Evolutionary conservation across 2,113 vertebrate genomes (phyloP).

Genomic region (Trogon surrucura): DNA sequence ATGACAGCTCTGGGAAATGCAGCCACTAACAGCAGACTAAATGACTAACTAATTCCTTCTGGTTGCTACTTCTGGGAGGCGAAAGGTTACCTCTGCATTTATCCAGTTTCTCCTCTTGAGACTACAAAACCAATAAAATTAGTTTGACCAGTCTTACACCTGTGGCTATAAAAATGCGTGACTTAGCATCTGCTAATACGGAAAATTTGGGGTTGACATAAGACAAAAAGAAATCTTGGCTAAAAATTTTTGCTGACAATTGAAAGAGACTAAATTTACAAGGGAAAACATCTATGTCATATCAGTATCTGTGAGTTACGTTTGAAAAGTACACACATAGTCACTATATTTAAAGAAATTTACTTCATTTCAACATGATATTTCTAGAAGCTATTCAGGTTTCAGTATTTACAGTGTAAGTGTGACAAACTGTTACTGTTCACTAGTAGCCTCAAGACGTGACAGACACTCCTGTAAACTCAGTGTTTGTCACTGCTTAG

Average conservation of each 20-base stretch:
- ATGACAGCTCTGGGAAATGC: conserved; percentile 70
- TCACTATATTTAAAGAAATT: neutral
- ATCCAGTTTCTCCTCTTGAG: conserved; percentile 64
- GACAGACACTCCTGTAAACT: neutral
- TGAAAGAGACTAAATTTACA: neutral
- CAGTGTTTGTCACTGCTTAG: neutral
- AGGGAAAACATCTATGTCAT: conserved; percentile 1
- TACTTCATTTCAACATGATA: neutral
- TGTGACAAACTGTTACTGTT: neutral
- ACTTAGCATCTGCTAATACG: conserved; percentile 50
- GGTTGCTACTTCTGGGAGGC: conserved; percentile 62
- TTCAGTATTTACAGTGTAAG: neutral
- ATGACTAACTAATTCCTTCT: conserved; percentile 74
- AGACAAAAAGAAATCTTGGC: conserved; percentile 2
- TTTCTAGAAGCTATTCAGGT: neutral
- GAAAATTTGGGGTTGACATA: neutral
- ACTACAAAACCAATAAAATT: conserved; percentile 64
- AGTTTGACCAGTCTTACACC: conserved; percentile 13
- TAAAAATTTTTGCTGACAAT: conserved; percentile 34
- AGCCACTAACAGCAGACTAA: conserved; percentile 55
- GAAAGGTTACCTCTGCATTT: conserved; percentile 69
- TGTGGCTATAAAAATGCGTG: conserved; percentile 8
- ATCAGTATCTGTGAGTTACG: neutral
- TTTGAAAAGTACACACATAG: neutral
- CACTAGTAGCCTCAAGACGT: neutral